Evolutionary conservation across 2,113 vertebrate genomes (phyloP), one percentile per base, ranked within the genome.

Genomic region (Gymnorhina tibicen): DNA sequence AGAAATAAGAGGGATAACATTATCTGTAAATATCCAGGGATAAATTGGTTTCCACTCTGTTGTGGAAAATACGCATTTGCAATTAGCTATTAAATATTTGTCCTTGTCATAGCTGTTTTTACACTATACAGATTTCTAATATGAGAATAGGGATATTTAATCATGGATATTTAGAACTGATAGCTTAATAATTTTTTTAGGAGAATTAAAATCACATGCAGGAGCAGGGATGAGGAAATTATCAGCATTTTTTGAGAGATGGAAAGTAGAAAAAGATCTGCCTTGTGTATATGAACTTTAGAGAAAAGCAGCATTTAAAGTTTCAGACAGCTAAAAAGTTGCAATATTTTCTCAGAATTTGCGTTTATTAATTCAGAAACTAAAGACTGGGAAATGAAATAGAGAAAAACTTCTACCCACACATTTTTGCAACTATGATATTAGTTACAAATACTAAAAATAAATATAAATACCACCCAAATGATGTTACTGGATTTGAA

Each of bases 11-110:
- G 30, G 39, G 18, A 19, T 35, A 75, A 21, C 5, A 2, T 41
- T 60, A 67, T 33, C 26, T 78, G 24, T 50, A 79, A 92, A 64
- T 64, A 68, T 64, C 62, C 26, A 63, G 39, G 60, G 44, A 55
- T 33, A 82, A 82, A 72, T 23, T 67, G 7, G 7, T 66, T 81
- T 75, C 47, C 46, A 41, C 20, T 58, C 28, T 55, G 33, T 53
- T 70, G 39, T 69, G 39, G 47, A 63, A 89, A 90, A 74, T 21
- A 28, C 0, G 0, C 19, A 28, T 69, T 93, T 73, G 33, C 15
- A 77, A 80, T 91, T 89, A 92, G 9, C 37, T 69, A 13, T n/a
- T 50, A 83, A 90, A 58, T 76, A 86, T 37, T 89, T 94, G 28
- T 47, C 66, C n/a, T 84, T 91, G 26, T 47, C 59, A 33, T 7